Percentiles rank a stretch among this genome's conserved stretches.
These are phyloP conservation scores for Empidonax traillii DNA, from an alignment of 2,113 vertebrate species.

Conservation along the genomic window DNA sequence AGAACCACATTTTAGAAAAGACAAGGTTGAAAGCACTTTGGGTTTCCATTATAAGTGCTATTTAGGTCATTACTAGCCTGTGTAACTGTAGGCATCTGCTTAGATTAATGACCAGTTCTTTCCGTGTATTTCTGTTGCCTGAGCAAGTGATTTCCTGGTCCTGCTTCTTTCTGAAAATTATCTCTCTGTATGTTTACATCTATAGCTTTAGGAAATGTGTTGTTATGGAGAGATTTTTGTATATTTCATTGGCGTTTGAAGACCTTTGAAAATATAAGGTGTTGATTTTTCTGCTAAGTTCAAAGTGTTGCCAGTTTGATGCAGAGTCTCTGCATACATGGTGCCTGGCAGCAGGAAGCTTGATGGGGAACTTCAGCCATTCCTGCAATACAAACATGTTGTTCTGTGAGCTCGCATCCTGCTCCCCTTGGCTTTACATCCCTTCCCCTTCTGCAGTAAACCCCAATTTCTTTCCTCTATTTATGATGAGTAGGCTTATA, in stretches of 20 bases:
- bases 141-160: not conserved
- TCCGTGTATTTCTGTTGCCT: not conserved
- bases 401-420: not conserved
- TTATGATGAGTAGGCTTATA: not conserved
- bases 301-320: not conserved
- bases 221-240: not conserved
- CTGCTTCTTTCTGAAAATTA: not conserved
- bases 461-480: not conserved
- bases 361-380: not conserved
- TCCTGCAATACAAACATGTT: not conserved
- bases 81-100: not conserved
- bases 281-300: not conserved
- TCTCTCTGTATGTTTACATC: not conserved
- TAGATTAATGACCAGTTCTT: not conserved
- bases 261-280: not conserved
- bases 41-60: not conserved
- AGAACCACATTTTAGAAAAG: not conserved
- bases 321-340: not conserved
- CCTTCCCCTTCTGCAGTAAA: not conserved
- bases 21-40: not conserved
- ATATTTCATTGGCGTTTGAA: not conserved
- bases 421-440: not conserved
- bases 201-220: not conserved
- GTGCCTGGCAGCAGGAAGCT: not conserved
- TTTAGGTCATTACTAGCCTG: not conserved